Percentiles rank a stretch among this genome's conserved stretches.
These are phyloP conservation scores for Pseudomyrmex sp. DNA, from an alignment of 1,140 invertebrate species.

Conservation along the genomic window DNA sequence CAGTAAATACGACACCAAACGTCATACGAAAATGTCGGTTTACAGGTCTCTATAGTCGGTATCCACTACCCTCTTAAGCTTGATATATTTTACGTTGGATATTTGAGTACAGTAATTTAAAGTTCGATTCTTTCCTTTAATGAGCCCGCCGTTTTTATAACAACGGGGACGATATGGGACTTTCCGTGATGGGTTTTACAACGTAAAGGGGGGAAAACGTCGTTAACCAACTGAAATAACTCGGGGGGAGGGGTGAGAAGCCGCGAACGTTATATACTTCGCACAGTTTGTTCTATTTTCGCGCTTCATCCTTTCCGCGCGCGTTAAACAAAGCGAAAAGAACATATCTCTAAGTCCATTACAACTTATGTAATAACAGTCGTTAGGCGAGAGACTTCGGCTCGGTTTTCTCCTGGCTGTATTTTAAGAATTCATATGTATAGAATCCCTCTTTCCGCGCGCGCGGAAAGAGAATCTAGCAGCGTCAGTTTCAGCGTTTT, in stretches of 20 bases:
- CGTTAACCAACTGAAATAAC: background rate
- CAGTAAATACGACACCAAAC: no score
- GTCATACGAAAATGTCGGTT: no score
- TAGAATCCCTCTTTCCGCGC: background rate
- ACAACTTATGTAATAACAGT: slow-evolving; percentile 41
- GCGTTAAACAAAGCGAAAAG: slow-evolving; percentile 37
- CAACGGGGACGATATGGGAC: background rate
- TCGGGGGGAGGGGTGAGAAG: no score
- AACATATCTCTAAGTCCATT: slow-evolving; percentile 35
- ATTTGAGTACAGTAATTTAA: background rate
- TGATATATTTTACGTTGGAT: no score
- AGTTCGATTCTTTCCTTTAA: background rate
- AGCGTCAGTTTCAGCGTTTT: slow-evolving; percentile 9
- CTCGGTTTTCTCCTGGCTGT: slow-evolving; percentile 3
- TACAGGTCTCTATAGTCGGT: no score
- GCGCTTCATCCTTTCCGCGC: background rate
- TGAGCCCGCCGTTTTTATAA: background rate
- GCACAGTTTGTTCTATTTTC: slow-evolving; percentile 27
- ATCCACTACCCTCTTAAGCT: no score
- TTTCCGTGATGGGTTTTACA: background rate
- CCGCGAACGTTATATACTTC: background rate
- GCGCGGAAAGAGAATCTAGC: no score
- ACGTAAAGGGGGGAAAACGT: background rate
- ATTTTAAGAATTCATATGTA: slow-evolving; percentile 45
- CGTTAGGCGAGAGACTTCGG: background rate